These are phyloP conservation scores for Ditula angustiorana DNA, from an alignment of 2,888 invertebrate species.

Conservation along the genomic window DNA sequence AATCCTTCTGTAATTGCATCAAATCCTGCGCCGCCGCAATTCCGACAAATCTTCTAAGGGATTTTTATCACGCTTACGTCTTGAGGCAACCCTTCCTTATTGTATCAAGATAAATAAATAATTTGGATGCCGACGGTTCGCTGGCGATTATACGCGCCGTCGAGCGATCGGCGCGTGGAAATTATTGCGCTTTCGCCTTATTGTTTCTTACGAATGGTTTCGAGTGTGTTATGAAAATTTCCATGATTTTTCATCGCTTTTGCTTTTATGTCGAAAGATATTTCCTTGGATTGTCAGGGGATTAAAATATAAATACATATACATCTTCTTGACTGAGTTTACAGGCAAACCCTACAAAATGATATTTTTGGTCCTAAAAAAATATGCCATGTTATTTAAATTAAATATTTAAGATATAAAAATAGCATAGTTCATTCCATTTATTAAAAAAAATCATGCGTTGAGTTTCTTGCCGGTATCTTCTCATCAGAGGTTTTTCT, in stretches of 20 bases:
- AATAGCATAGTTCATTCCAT: no score
- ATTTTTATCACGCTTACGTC: constrained; percentile 9
- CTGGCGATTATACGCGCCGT: not conserved
- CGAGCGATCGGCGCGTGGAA: constrained; percentile 2
- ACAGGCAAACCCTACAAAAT: no score
- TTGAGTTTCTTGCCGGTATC: no score
- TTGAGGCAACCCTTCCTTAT: constrained; percentile 2
- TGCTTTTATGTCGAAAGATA: no score
- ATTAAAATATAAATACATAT: no score
- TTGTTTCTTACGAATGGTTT: not conserved
- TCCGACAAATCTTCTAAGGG: not conserved
- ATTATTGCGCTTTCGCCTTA: not conserved
- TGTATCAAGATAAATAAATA: constrained; percentile 16
- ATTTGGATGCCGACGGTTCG: not conserved
- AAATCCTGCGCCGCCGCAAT: not conserved
- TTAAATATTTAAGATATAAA: no score
- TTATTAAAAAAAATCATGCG: no score
- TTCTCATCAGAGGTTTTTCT: no score
- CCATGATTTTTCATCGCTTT: not conserved
- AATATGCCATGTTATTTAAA: no score
- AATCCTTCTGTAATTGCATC: not conserved
- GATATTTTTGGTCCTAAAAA: no score
- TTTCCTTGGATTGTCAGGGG: no score
- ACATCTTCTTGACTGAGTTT: no score
- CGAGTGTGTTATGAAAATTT: not conserved